Base-by-base conservation (phyloP, 2,797 vertebrate species). In the Periparus ater region DNA sequence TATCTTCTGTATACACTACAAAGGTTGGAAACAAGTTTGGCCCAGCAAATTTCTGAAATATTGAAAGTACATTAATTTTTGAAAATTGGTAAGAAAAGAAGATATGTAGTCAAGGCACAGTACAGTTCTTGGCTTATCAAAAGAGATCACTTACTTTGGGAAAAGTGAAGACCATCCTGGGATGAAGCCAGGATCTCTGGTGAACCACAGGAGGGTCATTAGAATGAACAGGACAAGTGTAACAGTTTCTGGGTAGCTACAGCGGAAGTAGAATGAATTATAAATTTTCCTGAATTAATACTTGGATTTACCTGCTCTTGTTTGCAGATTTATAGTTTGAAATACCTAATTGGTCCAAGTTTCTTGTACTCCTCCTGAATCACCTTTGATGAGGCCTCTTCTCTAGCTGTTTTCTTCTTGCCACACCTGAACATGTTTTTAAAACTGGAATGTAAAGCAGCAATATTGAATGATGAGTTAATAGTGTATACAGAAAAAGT, bases 191-290 rank as follows among this genome's bases (percentile, higher is more conserved):
- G 99, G 99, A 26, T 99, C 96, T 95, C 99, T 98, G 86, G 97
- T 98, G 95, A 99, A 98, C 99, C 99, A 99, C 47, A 99, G 95
- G 73, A 98, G 32, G 36, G 98, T 98, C 99, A 99, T 99, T 45
- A 98, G 9, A 74, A 98, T 20, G 94, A 99, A 99, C 21, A 99
- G 96, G n/a, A 98, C 72, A 74, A 98, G 93, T 9, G 99, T 99
- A 89, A 99, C 95, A 42, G 97, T 97, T 98, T 99, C 99, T 97
- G 98, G 99, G 89, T 96, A 97, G 83, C 99, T 99, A 96, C 14
- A 91, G 66, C 51, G 97, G 96, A 96, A 96, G 81, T 57, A 88
- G 45, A 94, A 62, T 12, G 8, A n/a, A 22, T 95, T 91, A 76
- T 30, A 30, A 32, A 47, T 91, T 78, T 85, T 83, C n/a, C 53